Conservation (phyloP, 2,113 vertebrate species). For the Poicephalus gulielmi region DNA sequence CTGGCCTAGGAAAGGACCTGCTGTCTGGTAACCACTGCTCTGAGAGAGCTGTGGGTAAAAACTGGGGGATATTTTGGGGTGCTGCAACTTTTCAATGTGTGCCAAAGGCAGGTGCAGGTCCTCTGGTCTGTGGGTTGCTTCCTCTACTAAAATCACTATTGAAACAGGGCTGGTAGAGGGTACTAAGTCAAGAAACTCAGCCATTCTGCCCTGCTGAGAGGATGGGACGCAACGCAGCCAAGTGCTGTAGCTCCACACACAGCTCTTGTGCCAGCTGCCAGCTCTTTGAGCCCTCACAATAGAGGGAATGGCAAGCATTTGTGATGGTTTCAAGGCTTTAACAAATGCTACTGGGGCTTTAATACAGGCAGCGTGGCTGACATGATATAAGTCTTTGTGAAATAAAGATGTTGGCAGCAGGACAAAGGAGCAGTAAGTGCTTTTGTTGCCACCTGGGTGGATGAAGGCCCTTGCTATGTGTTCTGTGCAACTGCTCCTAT, state of each 20-base stretch:
- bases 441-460: not conserved
- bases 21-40: not conserved
- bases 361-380: not conserved
- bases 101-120: rapidly evolving
- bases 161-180: not conserved
- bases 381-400: not conserved
- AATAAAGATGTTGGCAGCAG: not conserved
- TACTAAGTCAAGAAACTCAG: not conserved
- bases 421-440: not conserved
- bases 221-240: rapidly evolving
- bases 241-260: not conserved
- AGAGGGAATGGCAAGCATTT: not conserved
- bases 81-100: not conserved
- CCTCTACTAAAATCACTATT: rapidly evolving
- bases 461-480: not conserved
- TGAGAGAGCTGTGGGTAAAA: not conserved
- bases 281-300: not conserved
- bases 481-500: rapidly evolving
- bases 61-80: not conserved
- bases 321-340: not conserved
- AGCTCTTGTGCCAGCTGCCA: not conserved
- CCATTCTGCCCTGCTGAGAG: not conserved
- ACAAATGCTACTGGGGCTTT: not conserved
- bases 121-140: not conserved
- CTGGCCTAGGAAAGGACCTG: not conserved